phyloP scores from a whole-genome alignment of 2,113 vertebrate genomes.

The Rafetus swinhoei region DNA sequence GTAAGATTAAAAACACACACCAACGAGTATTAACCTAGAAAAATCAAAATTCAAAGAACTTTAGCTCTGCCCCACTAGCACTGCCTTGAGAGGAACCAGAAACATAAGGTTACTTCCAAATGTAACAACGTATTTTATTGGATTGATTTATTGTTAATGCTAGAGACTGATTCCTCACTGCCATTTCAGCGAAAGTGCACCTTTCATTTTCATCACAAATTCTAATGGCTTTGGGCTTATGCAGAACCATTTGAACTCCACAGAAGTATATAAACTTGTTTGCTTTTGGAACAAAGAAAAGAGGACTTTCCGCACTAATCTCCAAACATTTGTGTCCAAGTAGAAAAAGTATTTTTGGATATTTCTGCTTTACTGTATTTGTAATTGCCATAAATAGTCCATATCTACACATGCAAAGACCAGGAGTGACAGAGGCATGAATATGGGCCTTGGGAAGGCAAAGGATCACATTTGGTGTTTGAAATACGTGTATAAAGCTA shows the following conservation, averaged over 20 bases:
- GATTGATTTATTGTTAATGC: background rate
- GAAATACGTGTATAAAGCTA: background rate
- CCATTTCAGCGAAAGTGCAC: background rate
- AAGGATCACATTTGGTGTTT: background rate
- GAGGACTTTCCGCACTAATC: background rate
- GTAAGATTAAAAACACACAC: background rate
- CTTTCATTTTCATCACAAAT: background rate
- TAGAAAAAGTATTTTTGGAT: background rate
- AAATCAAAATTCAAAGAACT: background rate
- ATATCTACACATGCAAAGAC: background rate
- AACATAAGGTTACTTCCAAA: background rate
- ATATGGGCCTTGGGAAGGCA: background rate
- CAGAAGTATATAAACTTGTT: background rate
- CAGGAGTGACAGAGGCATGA: background rate
- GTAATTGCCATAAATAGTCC: background rate
- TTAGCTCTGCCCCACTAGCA: background rate
- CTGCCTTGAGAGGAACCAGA: background rate
- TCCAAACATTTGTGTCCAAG: background rate
- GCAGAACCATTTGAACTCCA: background rate
- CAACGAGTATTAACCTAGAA: background rate
- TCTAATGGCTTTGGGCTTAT: background rate
- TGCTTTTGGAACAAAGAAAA: background rate
- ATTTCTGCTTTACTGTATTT: background rate
- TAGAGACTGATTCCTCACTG: background rate
- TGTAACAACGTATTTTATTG: background rate